Evolutionary conservation across 35 echinoderm and acorn worm genomes (phyloP).

Genomic region (Lytechinus pictus): DNA sequence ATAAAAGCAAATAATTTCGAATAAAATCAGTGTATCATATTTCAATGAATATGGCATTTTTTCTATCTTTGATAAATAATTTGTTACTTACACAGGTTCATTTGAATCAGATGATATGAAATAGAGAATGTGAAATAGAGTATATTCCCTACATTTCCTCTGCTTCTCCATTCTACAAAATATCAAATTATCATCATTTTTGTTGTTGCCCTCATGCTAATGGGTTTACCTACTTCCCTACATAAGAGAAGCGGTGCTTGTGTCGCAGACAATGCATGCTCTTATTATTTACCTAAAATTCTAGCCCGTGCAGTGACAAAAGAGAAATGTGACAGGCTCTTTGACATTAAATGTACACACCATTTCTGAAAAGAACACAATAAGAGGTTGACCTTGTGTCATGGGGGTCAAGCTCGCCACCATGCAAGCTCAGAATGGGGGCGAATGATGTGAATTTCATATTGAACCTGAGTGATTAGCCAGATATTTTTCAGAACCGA

Average conservation of each 20-base stretch:
- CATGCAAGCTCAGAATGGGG: neutral
- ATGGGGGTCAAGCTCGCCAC: neutral
- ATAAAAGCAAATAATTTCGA: neutral
- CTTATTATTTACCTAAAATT: neutral
- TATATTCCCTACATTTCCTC: neutral
- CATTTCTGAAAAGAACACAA: neutral
- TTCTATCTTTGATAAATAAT: no score
- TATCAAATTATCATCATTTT: neutral
- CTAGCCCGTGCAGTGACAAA: neutral
- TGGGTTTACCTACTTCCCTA: neutral
- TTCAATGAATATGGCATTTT: no score
- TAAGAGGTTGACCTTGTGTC: neutral
- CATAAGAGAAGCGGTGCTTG: neutral
- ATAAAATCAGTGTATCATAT: no score
- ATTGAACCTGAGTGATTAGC: neutral
- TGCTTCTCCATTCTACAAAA: neutral
- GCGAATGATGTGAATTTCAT: neutral
- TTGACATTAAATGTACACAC: constrained; percentile 19
- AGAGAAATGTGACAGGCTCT: neutral
- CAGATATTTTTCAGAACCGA: neutral
- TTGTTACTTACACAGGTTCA: no score
- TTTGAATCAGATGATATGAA: no score
- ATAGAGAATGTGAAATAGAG: no score
- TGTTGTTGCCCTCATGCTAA: neutral
- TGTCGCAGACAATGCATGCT: neutral